These are phyloP conservation scores for Thymelicus lineola DNA, from an alignment of 2,888 invertebrate genomes.

Conservation along the genomic window DNA sequence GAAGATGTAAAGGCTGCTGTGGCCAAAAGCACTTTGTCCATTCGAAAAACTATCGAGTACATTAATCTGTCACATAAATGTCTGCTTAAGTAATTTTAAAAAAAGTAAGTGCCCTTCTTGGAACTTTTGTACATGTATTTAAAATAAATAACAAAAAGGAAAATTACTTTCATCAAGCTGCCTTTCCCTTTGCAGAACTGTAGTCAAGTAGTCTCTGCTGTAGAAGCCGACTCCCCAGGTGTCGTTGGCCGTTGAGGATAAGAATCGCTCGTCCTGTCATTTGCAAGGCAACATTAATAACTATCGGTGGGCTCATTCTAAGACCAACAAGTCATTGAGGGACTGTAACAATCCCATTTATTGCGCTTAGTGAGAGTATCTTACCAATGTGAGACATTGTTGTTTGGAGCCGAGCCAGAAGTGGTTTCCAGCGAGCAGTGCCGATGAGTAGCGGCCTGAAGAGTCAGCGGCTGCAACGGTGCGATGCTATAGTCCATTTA, in stretches of 20 bases:
- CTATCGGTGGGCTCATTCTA: neutral
- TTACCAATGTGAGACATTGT: conserved; percentile 70
- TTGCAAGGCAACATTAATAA: neutral
- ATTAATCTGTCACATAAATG: no score
- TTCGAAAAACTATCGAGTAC: no score
- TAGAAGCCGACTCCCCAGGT: conserved; percentile 53
- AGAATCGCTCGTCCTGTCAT: conserved; percentile 59
- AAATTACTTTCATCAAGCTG: conserved; percentile 60
- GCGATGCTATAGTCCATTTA: neutral
- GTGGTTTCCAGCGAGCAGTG: conserved; percentile 70
- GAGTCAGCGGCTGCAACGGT: conserved; percentile 67
- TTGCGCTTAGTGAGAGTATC: neutral
- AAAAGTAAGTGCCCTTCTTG: no score
- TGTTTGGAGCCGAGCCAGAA: conserved; percentile 79
- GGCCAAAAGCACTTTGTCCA: no score
- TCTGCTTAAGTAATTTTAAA: no score
- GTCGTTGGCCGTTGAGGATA: conserved; percentile 52
- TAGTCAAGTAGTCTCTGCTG: conserved; percentile 55
- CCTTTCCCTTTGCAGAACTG: conserved; percentile 55
- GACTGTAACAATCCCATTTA: no score
- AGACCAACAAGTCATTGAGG: no score
- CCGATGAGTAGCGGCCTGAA: conserved; percentile 73
- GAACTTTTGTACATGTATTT: no score
- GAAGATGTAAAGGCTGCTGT: no score
- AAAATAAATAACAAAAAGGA: neutral